Conservation (phyloP, 1,140 invertebrate genomes). For the Drosophila mayri region DNA sequence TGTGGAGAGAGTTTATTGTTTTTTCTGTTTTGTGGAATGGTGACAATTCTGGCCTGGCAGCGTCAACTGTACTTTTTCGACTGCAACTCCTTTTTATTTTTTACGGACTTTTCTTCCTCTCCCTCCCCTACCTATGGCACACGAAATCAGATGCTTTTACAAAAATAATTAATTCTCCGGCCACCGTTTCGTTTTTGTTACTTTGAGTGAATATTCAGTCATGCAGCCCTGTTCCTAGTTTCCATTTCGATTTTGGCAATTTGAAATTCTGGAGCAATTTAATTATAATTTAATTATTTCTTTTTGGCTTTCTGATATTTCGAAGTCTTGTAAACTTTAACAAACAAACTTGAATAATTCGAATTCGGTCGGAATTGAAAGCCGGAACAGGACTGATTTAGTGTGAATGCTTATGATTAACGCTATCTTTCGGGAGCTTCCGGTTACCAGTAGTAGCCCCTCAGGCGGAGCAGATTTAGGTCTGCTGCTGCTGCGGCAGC, state of each 20-base stretch:
- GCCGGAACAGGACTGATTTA: slow-evolving; percentile 13
- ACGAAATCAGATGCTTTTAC: slow-evolving; percentile 75
- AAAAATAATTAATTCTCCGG: slow-evolving; percentile 61
- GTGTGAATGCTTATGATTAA: slow-evolving; percentile 36
- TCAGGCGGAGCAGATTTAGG: slow-evolving; percentile 35
- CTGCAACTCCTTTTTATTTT: slow-evolving; percentile 25
- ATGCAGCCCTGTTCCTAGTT: slow-evolving; percentile 27
- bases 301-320: background rate
- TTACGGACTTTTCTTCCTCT: slow-evolving; percentile 5
- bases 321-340: background rate
- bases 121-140: slow-evolving; percentile 68
- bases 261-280: background rate
- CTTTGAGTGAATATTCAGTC: slow-evolving; percentile 72
- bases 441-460: slow-evolving; percentile 51
- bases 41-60: slow-evolving; percentile 48
- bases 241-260: slow-evolving; percentile 2
- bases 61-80: slow-evolving; percentile 40
- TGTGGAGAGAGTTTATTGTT: slow-evolving; percentile 20
- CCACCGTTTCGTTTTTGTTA: slow-evolving; percentile 20
- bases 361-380: background rate
- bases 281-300: background rate
- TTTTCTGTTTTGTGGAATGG: slow-evolving; percentile 49
- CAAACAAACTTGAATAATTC: background rate
- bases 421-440: background rate
- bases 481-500: slow-evolving; percentile 36